Conservation (phyloP, 1,140 invertebrate genomes). For the Drosophila parabipectinata region DNA sequence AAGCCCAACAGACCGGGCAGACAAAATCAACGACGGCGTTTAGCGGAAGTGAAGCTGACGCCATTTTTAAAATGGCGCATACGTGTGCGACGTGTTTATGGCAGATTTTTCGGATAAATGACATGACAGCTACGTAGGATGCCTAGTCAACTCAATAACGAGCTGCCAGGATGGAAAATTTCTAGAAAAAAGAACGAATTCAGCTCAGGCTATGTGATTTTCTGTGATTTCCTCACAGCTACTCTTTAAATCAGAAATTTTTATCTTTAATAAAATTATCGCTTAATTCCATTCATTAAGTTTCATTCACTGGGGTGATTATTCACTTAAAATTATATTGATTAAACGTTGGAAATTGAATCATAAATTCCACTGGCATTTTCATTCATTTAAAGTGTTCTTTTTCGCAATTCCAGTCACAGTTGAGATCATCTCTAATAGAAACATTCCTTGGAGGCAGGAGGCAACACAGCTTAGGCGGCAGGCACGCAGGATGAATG, state of each 20-base stretch:
- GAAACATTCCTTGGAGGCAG: slow-evolving; percentile 15
- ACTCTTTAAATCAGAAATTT: background rate
- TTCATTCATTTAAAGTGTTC: background rate
- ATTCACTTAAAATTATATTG: background rate
- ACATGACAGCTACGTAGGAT: slow-evolving; percentile 42
- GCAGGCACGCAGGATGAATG: slow-evolving; percentile 47
- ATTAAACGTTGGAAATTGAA: background rate
- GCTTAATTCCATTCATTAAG: background rate
- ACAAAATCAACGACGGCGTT: slow-evolving; percentile 32
- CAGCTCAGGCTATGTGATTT: slow-evolving; percentile 12
- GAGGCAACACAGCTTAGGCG: slow-evolving; percentile 3
- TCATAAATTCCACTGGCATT: background rate
- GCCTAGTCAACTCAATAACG: slow-evolving; percentile 57
- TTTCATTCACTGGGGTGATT: background rate
- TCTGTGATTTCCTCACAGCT: slow-evolving; percentile 16
- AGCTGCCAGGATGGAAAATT: slow-evolving; percentile 19
- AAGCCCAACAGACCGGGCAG: background rate
- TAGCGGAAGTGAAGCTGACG: slow-evolving; percentile 65
- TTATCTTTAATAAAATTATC: background rate
- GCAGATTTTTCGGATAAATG: slow-evolving; percentile 54
- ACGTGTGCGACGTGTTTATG: slow-evolving; percentile 79
- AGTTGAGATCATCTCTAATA: slow-evolving; percentile 46
- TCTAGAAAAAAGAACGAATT: slow-evolving; percentile 13
- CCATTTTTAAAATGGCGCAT: slow-evolving; percentile 74
- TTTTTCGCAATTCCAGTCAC: slow-evolving; percentile 23